Evolutionary conservation across 2,113 vertebrate genomes (phyloP).

Genomic region (Eclectus roratus): DNA sequence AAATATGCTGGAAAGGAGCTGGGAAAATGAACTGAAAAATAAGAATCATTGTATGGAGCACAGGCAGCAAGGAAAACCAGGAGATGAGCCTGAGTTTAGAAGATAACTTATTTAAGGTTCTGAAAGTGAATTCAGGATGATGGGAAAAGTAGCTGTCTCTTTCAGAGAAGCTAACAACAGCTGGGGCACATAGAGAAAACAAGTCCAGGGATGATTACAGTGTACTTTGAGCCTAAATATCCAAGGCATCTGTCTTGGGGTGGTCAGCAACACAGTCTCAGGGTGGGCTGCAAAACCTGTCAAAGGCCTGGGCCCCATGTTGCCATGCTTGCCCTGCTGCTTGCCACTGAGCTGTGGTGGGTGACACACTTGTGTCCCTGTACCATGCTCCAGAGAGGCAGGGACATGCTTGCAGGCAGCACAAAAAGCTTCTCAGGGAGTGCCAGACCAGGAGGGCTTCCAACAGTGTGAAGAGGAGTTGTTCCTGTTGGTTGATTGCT

Average conservation of each 20-base stretch:
- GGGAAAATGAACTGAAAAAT: not conserved
- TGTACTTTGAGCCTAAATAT: not conserved
- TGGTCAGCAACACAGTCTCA: not conserved
- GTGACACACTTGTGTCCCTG: not conserved
- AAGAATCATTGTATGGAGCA: not conserved
- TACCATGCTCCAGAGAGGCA: not conserved
- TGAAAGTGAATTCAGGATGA: not conserved
- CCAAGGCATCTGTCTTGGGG: not conserved
- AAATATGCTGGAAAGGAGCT: not conserved
- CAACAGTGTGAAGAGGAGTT: not conserved
- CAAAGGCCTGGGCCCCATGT: not conserved
- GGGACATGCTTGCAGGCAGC: accelerated
- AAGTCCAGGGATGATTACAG: not conserved
- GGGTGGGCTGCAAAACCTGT: not conserved
- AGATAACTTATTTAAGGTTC: not conserved
- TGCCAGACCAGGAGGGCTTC: not conserved
- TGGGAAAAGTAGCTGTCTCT: not conserved
- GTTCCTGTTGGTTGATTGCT: not conserved
- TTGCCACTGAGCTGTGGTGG: not conserved
- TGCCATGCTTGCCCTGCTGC: not conserved
- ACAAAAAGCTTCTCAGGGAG: not conserved
- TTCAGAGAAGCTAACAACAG: not conserved
- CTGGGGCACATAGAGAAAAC: not conserved
- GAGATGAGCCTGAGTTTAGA: not conserved
- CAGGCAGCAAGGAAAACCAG: not conserved